These are phyloP conservation scores for Pycnomerus fuliginosus DNA, from an alignment of 2,888 invertebrate species.

Conservation along the genomic window DNA sequence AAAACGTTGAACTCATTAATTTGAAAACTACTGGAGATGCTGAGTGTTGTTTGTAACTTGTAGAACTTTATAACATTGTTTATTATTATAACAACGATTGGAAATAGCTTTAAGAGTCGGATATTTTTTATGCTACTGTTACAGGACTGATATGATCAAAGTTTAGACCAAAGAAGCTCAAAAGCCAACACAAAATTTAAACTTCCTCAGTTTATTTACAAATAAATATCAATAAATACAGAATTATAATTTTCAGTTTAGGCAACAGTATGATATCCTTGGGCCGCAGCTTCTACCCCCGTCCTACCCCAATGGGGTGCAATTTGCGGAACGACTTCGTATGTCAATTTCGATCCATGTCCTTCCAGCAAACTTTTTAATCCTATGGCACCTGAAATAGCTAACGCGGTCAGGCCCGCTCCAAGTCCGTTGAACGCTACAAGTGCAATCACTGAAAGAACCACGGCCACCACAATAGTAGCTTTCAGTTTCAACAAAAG, in stretches of 20 bases:
- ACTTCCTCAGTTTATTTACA: neutral
- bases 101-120: too few relatives aligned
- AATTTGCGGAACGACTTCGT: conserved; percentile 47
- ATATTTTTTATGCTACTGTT: too few relatives aligned
- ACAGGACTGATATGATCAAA: too few relatives aligned
- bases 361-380: conserved; percentile 46
- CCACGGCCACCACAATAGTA: conserved; percentile 60
- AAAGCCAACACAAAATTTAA: neutral
- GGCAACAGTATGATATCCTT: conserved; percentile 2
- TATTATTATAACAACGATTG: too few relatives aligned
- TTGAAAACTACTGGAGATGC: too few relatives aligned
- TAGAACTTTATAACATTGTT: too few relatives aligned
- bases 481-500: conserved; percentile 64
- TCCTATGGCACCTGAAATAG: conserved; percentile 57
- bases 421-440: conserved; percentile 67
- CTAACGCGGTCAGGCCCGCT: conserved; percentile 61
- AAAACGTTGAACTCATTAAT: too few relatives aligned
- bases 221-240: neutral
- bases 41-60: too few relatives aligned
- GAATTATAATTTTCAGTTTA: neutral
- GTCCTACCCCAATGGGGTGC: conserved; percentile 45
- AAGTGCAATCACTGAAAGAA: conserved; percentile 62
- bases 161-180: neutral
- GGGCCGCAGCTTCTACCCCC: conserved; percentile 19
- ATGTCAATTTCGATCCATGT: conserved; percentile 41